Evolutionary conservation across 2,113 vertebrate species (phyloP), one percentile per base, ranked within the genome.

Genomic region (Motacilla alba): DNA sequence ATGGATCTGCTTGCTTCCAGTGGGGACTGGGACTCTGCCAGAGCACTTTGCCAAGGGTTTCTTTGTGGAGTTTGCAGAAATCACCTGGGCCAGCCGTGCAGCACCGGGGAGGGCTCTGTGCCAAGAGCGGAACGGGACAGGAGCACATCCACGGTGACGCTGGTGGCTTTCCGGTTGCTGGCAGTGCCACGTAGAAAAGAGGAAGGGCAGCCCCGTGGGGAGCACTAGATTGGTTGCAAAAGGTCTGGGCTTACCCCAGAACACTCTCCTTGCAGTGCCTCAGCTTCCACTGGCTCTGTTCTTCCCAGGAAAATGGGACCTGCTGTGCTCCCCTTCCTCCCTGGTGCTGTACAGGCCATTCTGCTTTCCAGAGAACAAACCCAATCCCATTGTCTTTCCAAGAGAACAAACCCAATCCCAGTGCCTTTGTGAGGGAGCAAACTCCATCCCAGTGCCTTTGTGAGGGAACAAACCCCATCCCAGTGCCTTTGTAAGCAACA

Each of bases 101-200:
- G 14, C 13, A 6, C 55, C n/a, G 67, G 69, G 89, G 52, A 94
- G 74, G 53, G 37, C 72, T 94, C 95, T 59, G 90, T 74, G 59
- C 43, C 82, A 15, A 0, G 14, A 26, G 78, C 50, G 23, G 35
- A 22, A 73, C 0, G 1, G 28, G 33, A 64, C 30, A 5, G 66
- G 68, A 53, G 62, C n/a, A 43, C 46, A 43, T 35, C 85, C 55
- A 1, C 1, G 33, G 58, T 3, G 11, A 79, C 2, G 2, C 22
- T 67, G 55, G 82, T 90, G 96, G 47, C 84, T 94, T 96, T 88
- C 67, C 63, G 14, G 16, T 59, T 56, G 77, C 72, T 67, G 66
- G 39, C 55, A 66, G 43, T 59, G 70, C 70, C 69, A 69, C 41
- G 49, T 2, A 23, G 41, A 23, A 81, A 67, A 76, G 77, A 72